Base-by-base conservation (phyloP, 2,888 invertebrate species). In the Cantharis rufa region DNA sequence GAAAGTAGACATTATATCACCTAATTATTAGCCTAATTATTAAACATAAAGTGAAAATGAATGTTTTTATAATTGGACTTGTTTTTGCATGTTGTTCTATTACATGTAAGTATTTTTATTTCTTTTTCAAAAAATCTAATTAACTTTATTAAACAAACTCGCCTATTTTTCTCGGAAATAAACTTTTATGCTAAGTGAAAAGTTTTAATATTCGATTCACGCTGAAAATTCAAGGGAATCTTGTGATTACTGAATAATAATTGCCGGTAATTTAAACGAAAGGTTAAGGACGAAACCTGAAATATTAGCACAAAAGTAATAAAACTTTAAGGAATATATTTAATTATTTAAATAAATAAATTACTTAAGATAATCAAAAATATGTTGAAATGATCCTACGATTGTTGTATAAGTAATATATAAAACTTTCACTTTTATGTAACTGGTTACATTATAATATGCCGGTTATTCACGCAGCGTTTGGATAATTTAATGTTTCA, bases 1-100 rank as follows among this genome's bases (percentile, higher is more conserved):
- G 81, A 83, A 84, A 84, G 85, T 85, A 82, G 82, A 81, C 84
- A 81, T 81, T 81, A 84, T 82, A 81, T 83, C 83, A 84, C 83
- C 84, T 82, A 81, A 75, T 73, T 75, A 61, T 32, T 71, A 69
- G 70, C 72, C 77, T 71, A 80, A 72, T 82, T 79, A 76, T 61
- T 77, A 72, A 70, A 70, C 74, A 74, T 78, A 76, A 79, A 74
- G 77, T 71, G 75, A 79, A 72, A 78, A 80, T 79, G 77, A 80
- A 77, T 75, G 16, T 70, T 27, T 71, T 79, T 72, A 70, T 79
- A 61, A 62, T 72, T 28, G 24, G 72, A 16, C 15, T 79, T 69
- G 70, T 80, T 62, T 70, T 76, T 28, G 72, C 69, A 3, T 74
- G 75, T 16, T 66, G 21, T 66, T 66, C 64, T n/a, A 66, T 24